Evolutionary conservation across 2,888 invertebrate genomes (phyloP).

Genomic region (Antheraea yamamai): DNA sequence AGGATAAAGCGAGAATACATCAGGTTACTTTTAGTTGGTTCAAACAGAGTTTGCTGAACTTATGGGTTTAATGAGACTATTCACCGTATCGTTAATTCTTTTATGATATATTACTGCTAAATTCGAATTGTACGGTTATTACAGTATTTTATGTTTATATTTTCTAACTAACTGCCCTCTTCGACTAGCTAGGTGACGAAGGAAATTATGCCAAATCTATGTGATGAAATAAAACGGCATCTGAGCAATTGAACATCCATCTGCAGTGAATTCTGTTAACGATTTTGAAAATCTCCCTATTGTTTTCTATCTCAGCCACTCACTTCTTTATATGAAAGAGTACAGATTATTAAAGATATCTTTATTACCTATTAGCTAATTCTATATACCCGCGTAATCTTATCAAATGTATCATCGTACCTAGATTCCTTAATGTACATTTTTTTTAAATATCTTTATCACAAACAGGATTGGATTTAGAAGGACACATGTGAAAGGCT

Average conservation of each 20-base stretch:
- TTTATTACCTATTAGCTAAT: background rate
- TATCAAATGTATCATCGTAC: background rate
- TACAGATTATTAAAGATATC: background rate
- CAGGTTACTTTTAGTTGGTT: constrained; percentile 31
- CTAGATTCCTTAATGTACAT: background rate
- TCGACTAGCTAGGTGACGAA: too few species aligned
- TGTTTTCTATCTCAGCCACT: too few species aligned
- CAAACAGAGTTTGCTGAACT: constrained; percentile 34
- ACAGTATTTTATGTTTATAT: background rate
- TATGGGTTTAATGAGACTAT: constrained; percentile 1
- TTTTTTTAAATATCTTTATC: background rate
- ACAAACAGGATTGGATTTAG: background rate
- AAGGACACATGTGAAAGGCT: background rate
- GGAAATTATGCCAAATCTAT: too few species aligned
- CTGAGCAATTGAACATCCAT: too few species aligned
- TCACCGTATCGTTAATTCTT: background rate
- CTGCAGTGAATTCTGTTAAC: too few species aligned
- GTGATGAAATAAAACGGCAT: too few species aligned
- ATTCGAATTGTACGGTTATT: background rate
- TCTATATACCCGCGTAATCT: background rate
- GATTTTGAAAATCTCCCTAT: too few species aligned
- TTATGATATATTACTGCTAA: background rate
- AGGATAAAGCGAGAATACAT: constrained; percentile 22
- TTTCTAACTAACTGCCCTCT: background rate
- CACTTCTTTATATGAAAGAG: background rate